These are phyloP conservation scores for Malurus splendens DNA, from an alignment of 2,797 vertebrate species.

Conservation along the genomic window DNA sequence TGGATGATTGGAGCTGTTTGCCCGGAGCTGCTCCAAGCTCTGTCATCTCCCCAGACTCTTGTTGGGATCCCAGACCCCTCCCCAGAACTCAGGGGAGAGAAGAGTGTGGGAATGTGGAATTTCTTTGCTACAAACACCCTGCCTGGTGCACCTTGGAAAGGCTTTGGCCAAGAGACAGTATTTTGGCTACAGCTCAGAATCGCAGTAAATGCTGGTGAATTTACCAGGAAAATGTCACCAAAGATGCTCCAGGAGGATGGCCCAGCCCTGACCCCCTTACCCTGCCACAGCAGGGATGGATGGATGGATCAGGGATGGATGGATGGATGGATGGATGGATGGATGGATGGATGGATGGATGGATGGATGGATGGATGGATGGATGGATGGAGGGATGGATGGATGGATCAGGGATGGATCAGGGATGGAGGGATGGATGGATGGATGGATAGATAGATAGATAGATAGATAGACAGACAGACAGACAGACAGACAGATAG, in stretches of 20 bases:
- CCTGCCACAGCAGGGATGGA: neutral
- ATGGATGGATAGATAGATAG: fast-evolving
- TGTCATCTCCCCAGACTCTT: fast-evolving
- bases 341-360: neutral
- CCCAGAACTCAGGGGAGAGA: neutral
- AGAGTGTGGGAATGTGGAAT: neutral
- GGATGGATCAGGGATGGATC: fast-evolving
- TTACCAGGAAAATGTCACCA: neutral
- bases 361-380: fast-evolving
- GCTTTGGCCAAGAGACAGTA: neutral
- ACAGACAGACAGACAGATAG: too few relatives aligned
- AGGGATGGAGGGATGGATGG: fast-evolving
- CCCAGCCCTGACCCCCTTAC: fast-evolving
- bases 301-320: fast-evolving
- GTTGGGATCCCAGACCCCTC: neutral
- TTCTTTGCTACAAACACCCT: neutral
- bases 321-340: fast-evolving
- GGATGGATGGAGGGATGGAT: fast-evolving
- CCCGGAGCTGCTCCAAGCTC: fast-evolving
- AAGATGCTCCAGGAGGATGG: neutral
- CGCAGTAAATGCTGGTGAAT: neutral
- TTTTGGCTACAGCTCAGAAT: neutral
- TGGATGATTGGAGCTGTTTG: neutral
- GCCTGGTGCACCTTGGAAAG: neutral
- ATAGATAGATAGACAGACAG: too few relatives aligned